Percentiles rank a stretch among this genome's conserved stretches.
Conservation (phyloP, 2,888 invertebrate genomes). For the Mythimna ferrago region DNA sequence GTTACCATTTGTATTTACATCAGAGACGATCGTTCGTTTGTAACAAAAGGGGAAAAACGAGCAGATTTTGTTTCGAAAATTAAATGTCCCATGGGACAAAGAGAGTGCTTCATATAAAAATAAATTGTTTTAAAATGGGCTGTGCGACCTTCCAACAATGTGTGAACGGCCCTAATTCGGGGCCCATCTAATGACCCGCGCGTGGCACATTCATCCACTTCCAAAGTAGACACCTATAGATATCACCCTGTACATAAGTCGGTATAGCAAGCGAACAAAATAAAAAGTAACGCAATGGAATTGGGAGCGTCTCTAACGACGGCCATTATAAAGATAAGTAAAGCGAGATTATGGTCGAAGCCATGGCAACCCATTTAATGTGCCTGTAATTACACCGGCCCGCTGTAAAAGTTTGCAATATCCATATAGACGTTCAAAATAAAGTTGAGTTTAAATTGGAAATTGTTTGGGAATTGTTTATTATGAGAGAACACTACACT, state of each 20-base stretch:
- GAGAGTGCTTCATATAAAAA: constrained; percentile 37
- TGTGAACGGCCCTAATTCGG: constrained; percentile 37
- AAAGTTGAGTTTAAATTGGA: constrained; percentile 15
- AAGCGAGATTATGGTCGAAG: constrained; percentile 62
- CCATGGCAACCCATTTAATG: constrained; percentile 52
- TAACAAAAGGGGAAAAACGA: constrained; percentile 29
- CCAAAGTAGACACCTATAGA: not conserved
- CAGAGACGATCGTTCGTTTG: constrained; percentile 43
- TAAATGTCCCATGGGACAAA: constrained; percentile 30
- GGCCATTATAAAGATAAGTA: constrained; percentile 69
- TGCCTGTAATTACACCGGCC: constrained; percentile 48
- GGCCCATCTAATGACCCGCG: constrained; percentile 47
- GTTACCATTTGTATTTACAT: constrained; percentile 52
- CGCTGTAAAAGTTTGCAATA: constrained; percentile 53
- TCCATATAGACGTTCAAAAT: constrained; percentile 43
- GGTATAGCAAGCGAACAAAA: constrained; percentile 38
- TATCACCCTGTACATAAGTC: not conserved
- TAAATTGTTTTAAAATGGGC: constrained; percentile 42
- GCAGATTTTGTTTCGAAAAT: constrained; percentile 43
- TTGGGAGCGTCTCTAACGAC: constrained; percentile 63
- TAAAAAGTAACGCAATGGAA: constrained; percentile 63
- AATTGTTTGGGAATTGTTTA: constrained; percentile 1
- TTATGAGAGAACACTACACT: not conserved
- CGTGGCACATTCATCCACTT: constrained; percentile 2
- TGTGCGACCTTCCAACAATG: constrained; percentile 25